These are phyloP conservation scores for Taenaris catops DNA, from an alignment of 2,888 invertebrate species.

Conservation along the genomic window DNA sequence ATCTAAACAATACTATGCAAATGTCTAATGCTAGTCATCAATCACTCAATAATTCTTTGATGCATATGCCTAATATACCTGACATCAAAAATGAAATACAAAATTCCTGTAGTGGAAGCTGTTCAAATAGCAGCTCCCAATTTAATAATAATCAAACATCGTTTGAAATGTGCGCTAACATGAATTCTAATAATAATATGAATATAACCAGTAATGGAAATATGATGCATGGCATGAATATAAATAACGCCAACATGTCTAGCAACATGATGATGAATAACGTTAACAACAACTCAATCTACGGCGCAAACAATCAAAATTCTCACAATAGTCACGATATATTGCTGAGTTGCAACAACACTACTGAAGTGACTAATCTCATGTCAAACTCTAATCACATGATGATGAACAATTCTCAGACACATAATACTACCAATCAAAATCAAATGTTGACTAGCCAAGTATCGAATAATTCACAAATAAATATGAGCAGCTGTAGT, in stretches of 20 bases:
- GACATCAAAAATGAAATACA: slow-evolving; percentile 73
- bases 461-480: slow-evolving; percentile 51
- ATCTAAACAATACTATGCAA: slow-evolving; percentile 58
- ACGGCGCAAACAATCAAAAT: slow-evolving; percentile 47
- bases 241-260: slow-evolving; percentile 52
- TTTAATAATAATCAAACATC: slow-evolving; percentile 53
- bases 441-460: slow-evolving; percentile 54
- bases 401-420: slow-evolving; percentile 61
- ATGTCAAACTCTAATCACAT: slow-evolving; percentile 59
- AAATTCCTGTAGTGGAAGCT: slow-evolving; percentile 65
- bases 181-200: slow-evolving; percentile 52
- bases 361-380: slow-evolving; percentile 56
- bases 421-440: slow-evolving; percentile 49
- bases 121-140: slow-evolving; percentile 55
- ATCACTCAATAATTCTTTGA: slow-evolving; percentile 56
- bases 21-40: slow-evolving; percentile 59
- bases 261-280: slow-evolving; percentile 66
- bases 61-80: slow-evolving; percentile 67
- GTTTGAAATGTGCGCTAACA: slow-evolving; percentile 63
- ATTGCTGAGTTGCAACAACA: slow-evolving; percentile 63
- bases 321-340: slow-evolving; percentile 60
- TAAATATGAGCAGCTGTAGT: slow-evolving; percentile 65
- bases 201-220: slow-evolving; percentile 49
- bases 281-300: slow-evolving; percentile 52
- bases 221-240: slow-evolving; percentile 61